Evolutionary conservation across 1,140 invertebrate species (phyloP).

Genomic region (Halesus radiatus): DNA sequence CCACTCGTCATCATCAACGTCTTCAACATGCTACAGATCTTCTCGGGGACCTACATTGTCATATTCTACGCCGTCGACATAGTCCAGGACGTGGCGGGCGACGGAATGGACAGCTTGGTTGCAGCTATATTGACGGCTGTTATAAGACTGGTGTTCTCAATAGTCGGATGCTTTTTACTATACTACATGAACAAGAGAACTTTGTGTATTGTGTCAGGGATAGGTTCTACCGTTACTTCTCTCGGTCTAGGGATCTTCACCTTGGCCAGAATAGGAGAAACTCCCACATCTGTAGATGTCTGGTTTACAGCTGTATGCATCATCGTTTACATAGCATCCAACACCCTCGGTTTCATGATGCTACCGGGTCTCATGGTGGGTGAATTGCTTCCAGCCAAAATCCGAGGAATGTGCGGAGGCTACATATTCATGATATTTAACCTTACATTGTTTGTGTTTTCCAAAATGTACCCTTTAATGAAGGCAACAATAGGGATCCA

Average conservation of each 20-base stretch:
- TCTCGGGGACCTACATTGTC: conserved; percentile 80
- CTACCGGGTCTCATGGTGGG: conserved; percentile 80
- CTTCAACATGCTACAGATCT: conserved; percentile 79
- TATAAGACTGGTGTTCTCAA: conserved; percentile 74
- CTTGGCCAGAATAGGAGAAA: conserved; percentile 63
- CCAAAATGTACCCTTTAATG: conserved; percentile 79
- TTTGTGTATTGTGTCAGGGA: conserved; percentile 75
- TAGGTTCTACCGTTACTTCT: conserved; percentile 75
- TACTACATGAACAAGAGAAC: conserved; percentile 74
- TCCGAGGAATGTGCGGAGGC: conserved; percentile 76
- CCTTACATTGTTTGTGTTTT: conserved; percentile 77
- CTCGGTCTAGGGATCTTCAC: conserved; percentile 72
- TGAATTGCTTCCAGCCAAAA: conserved; percentile 78
- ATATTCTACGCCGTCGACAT: conserved; percentile 84
- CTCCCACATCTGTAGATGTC: conserved; percentile 62
- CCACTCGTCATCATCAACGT: conserved; percentile 79
- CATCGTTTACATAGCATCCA: conserved; percentile 77
- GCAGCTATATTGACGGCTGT: conserved; percentile 77
- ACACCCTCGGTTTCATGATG: conserved; percentile 80
- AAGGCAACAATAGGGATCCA: conserved; percentile 71
- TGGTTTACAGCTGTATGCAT: conserved; percentile 71
- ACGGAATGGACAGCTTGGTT: conserved; percentile 65
- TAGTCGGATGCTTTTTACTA: conserved; percentile 75
- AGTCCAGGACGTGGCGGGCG: conserved; percentile 71
- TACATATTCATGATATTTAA: conserved; percentile 80